A percentile compares a stretch with the other conserved stretches of the same genome.
Conservation (phyloP, 2,797 vertebrate genomes). For the Antrozous pallidus region DNA sequence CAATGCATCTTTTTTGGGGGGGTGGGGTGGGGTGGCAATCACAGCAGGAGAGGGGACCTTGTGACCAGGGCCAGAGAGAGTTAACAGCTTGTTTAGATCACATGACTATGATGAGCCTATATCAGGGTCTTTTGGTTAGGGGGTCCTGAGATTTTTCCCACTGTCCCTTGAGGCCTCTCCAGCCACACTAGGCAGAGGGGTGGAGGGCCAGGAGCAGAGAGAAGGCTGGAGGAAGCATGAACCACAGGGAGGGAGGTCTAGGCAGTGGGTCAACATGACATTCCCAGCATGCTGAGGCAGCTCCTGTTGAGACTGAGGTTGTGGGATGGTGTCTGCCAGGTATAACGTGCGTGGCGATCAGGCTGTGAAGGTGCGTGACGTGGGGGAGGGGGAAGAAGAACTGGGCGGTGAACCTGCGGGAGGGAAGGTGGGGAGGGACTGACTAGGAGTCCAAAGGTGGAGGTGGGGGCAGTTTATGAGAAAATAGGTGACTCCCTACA, state of each 20-base stretch:
- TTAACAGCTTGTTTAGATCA: neutral
- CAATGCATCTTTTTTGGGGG: neutral
- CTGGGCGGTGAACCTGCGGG: neutral
- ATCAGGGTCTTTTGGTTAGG: neutral
- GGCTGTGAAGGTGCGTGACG: neutral
- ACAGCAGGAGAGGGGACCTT: neutral
- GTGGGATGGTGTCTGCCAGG: neutral
- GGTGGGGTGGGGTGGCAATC: neutral
- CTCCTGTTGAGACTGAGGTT: fast-evolving
- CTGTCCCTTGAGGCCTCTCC: no score
- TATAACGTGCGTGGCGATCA: neutral
- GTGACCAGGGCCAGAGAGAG: neutral
- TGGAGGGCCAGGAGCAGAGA: neutral
- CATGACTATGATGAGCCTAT: neutral
- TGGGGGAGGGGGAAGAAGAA: no score
- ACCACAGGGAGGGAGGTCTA: neutral
- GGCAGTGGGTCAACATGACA: fast-evolving
- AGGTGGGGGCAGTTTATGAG: fast-evolving
- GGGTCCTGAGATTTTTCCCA: neutral
- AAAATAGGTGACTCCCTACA: neutral
- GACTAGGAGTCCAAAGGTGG: neutral
- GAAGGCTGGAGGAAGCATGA: fast-evolving
- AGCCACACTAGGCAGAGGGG: fast-evolving
- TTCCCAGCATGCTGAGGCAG: neutral
- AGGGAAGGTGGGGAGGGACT: neutral